Base-by-base conservation (phyloP, 2,797 vertebrate species). In the Neoniphon sammara region DNA sequence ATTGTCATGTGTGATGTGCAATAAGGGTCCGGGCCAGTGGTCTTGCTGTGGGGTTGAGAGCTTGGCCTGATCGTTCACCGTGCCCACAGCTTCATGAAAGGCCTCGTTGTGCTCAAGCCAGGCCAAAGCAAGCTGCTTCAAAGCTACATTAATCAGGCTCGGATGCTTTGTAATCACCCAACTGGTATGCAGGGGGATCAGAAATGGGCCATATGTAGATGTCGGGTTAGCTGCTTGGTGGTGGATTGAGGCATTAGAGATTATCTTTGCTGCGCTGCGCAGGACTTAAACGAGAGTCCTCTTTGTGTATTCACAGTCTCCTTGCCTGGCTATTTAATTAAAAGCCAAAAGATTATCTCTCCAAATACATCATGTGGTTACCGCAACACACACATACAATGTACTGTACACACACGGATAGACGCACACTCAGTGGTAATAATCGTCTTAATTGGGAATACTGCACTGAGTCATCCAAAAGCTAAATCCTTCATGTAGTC, bases 291-390 rank as follows among this genome's bases (percentile, higher is more conserved):
- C 75, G 65, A 67, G 58, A 65, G 73, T 69, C 76, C 75, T 82
- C 76, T 85, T 58, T 76, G 44, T 65, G 53, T 76, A 57, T 80
- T 74, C 59, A 69, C 75, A 44, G 63, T 65, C 66, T 85, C 52
- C 75, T 76, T 75, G 74, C 61, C 56, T 79, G 70, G 73, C 70
- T 83, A 63, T 87, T 93, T 91, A 90, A 92, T 93, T 91, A 91
- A 91, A 91, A 82, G 55, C 77, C 61, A 80, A 65, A 69, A 81
- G 86, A 92, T 92, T 85, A 91, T 89, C 88, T 88, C 78, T 76
- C 70, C 77, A 75, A 86, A 82, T 83, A 76, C 83, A 85, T 90
- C 83, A 81, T 86, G 83, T 75, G 80, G 77, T 73, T 53, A 53
- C 34, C 55, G 69, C 59, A 27, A 47, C 46, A 72, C 53, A 54